phyloP scores from a whole-genome alignment of 2,797 vertebrate species.

The Microctenopoma lineatum region DNA sequence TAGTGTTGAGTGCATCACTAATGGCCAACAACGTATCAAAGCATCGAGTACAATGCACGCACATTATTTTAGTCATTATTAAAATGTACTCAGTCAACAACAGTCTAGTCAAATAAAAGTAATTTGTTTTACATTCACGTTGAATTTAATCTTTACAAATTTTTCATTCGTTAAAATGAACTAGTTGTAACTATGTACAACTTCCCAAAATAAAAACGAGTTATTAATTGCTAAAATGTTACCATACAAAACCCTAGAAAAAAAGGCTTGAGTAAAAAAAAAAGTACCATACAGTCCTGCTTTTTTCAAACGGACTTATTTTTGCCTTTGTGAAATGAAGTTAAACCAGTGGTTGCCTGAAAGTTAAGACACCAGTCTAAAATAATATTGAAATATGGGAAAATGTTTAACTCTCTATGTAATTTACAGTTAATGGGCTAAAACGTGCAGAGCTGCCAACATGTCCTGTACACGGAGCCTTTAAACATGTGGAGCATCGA shows the following conservation, averaged over 20 bases:
- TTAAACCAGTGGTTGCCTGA: constrained; percentile 23
- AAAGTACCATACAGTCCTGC: neutral
- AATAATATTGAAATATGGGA: constrained; percentile 11
- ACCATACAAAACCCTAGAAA: too few species aligned
- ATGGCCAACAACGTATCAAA: neutral
- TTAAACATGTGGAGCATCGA: constrained; percentile 7
- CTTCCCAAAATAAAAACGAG: too few species aligned
- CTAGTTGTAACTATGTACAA: too few species aligned
- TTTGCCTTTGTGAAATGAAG: constrained; percentile 9
- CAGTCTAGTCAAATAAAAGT: too few species aligned
- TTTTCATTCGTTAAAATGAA: too few species aligned
- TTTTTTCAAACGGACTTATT: constrained; percentile 16
- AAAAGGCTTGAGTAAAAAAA: too few species aligned
- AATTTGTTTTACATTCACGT: too few species aligned
- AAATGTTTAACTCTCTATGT: constrained; percentile 17
- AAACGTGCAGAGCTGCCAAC: constrained; percentile 24
- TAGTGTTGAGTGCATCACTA: neutral
- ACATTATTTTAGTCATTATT: too few species aligned
- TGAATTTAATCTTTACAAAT: too few species aligned
- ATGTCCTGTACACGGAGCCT: constrained; percentile 26
- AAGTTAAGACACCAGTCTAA: neutral
- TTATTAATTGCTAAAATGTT: too few species aligned
- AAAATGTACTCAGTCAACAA: too few species aligned
- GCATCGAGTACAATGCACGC: neutral
- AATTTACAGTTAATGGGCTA: constrained; percentile 31